These are phyloP conservation scores for Gadus chalcogrammus DNA, from an alignment of 2,113 vertebrate species.

Conservation along the genomic window DNA sequence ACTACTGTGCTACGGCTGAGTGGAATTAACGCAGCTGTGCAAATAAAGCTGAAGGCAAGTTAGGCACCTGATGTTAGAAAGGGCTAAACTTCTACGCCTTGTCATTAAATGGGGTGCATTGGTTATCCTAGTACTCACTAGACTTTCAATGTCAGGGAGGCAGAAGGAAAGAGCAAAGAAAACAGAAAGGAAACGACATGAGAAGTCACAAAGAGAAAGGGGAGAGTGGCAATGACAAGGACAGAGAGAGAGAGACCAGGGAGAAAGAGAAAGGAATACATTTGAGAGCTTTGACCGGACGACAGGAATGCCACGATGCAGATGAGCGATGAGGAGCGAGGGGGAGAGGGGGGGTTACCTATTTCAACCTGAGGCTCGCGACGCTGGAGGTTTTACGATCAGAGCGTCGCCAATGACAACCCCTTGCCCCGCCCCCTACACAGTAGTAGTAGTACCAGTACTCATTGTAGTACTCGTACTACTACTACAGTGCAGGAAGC, in stretches of 20 bases:
- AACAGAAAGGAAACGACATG: slow-evolving; percentile 20
- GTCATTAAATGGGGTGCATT: not conserved
- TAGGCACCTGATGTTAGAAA: slow-evolving; percentile 27
- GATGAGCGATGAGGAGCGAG: slow-evolving; percentile 36
- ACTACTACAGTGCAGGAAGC: slow-evolving; percentile 50
- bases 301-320: slow-evolving; percentile 31
- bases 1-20: slow-evolving; percentile 8
- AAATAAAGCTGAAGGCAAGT: slow-evolving; percentile 21
- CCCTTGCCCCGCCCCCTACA: slow-evolving; percentile 44
- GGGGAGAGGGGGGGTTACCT: slow-evolving; percentile 55
- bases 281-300: slow-evolving; percentile 33
- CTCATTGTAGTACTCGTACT: too few relatives aligned
- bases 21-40: slow-evolving; percentile 13
- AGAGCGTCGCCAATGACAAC: slow-evolving; percentile 47
- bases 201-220: slow-evolving; percentile 5
- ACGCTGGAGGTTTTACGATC: slow-evolving; percentile 56
- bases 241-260: slow-evolving; percentile 1
- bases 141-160: slow-evolving; percentile 28
- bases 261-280: slow-evolving; percentile 15
- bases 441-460: slow-evolving; percentile 38
- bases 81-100: slow-evolving; percentile 4
- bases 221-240: slow-evolving; percentile 1
- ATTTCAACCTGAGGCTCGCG: slow-evolving; percentile 64
- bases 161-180: slow-evolving; percentile 25
- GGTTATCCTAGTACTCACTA: slow-evolving; percentile 23